A percentile compares a stretch with the other conserved stretches of the same genome.
Evolutionary conservation across 2,113 vertebrate species (phyloP).

Genomic region (Megaceryle maxima): DNA sequence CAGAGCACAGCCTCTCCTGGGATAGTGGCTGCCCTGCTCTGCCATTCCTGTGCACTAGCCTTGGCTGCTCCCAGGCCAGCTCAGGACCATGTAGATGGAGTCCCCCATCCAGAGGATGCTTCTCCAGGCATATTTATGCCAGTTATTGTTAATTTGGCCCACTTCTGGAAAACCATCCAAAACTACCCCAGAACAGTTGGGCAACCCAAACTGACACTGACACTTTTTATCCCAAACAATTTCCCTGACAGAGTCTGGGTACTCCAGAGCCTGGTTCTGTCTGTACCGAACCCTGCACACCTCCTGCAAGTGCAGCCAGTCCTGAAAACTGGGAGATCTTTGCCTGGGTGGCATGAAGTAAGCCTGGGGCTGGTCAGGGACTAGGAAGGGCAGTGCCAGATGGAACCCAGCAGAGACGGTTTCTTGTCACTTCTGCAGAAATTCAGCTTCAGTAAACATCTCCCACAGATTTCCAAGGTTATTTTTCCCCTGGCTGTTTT

Average conservation of each 20-base stretch:
- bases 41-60: not conserved
- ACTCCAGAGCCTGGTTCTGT: not conserved
- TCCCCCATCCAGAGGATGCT: not conserved
- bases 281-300: not conserved
- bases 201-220: not conserved
- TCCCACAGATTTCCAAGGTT: not conserved
- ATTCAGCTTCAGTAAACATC: not conserved
- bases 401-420: not conserved
- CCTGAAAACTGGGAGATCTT: not conserved
- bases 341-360: not conserved
- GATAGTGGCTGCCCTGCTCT: accelerated
- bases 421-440: not conserved
- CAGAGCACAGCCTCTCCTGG: not conserved
- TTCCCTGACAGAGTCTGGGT: not conserved
- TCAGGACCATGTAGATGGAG: not conserved
- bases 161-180: not conserved
- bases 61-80: accelerated
- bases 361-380: not conserved
- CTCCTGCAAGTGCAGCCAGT: not conserved
- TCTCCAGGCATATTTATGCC: not conserved
- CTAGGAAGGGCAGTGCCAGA: not conserved
- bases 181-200: not conserved
- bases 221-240: not conserved
- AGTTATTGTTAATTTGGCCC: not conserved
- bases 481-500: not conserved